These are phyloP conservation scores for Zelostemma sp. DNA, from an alignment of 1,140 invertebrate species.

Conservation along the genomic window DNA sequence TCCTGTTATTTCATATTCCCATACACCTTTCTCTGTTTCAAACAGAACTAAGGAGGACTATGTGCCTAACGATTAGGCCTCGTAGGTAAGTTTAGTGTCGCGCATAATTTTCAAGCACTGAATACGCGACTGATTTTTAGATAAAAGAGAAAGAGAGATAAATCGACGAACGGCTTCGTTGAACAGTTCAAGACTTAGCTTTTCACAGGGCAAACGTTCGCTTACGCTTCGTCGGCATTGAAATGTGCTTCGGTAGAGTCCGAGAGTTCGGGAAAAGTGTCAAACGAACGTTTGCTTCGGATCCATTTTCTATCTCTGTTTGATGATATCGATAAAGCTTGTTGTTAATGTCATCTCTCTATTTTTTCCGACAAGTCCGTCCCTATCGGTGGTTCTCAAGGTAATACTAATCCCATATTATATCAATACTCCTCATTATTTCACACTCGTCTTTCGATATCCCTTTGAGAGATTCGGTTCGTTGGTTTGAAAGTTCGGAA, in stretches of 20 bases:
- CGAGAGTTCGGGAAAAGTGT: too few relatives aligned
- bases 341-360: conserved; percentile 71
- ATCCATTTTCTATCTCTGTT: conserved; percentile 61
- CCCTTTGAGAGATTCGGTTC: conserved; percentile 61
- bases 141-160: too few relatives aligned
- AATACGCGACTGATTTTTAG: too few relatives aligned
- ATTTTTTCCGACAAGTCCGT: conserved; percentile 71
- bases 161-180: too few relatives aligned
- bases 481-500: neutral
- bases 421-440: conserved; percentile 69
- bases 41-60: conserved; percentile 69
- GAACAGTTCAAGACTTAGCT: too few relatives aligned
- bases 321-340: conserved; percentile 67
- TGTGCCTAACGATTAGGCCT: conserved; percentile 66
- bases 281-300: neutral
- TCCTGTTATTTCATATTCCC: conserved; percentile 65
- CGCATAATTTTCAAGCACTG: conserved; percentile 57
- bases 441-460: conserved; percentile 61
- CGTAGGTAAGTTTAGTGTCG: conserved; percentile 68
- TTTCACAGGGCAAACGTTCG: conserved; percentile 46
- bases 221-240: conserved; percentile 3
- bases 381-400: conserved; percentile 70
- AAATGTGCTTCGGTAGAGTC: too few relatives aligned
- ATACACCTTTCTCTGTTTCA: conserved; percentile 69
- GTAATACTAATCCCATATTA: conserved; percentile 71